A percentile compares a stretch with the other conserved stretches of the same genome.
Evolutionary conservation across 2,888 invertebrate species (phyloP).

Genomic region (Zhengitettix transpicula): DNA sequence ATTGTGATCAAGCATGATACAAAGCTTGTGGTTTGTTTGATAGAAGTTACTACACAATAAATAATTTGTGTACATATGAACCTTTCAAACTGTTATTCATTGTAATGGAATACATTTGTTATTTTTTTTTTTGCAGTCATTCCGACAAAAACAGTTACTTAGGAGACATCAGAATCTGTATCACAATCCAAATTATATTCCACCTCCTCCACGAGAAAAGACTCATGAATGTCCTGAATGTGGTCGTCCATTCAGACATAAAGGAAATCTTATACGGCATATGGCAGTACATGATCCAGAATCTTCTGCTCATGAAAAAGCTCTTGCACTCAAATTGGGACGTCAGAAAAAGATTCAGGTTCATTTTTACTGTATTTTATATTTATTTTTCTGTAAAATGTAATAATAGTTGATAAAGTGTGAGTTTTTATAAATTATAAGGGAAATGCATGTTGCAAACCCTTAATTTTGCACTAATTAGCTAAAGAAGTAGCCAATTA

Average conservation of each 20-base stretch:
- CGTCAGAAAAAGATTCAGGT: slow-evolving; percentile 58
- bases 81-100: too few species aligned
- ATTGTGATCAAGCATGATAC: too few species aligned
- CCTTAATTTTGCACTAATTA: too few species aligned
- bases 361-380: not conserved
- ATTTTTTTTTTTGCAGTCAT: slow-evolving; percentile 21
- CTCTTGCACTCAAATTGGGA: slow-evolving; percentile 59
- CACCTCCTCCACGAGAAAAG: slow-evolving; percentile 77
- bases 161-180: slow-evolving; percentile 82
- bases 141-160: slow-evolving; percentile 78
- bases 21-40: too few species aligned
- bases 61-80: too few species aligned
- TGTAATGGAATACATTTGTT: not conserved
- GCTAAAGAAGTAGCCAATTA: too few species aligned
- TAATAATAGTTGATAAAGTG: too few species aligned
- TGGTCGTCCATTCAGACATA: slow-evolving; percentile 45
- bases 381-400: not conserved
- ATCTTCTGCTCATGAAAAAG: slow-evolving; percentile 53
- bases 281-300: slow-evolving; percentile 84
- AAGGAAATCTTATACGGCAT: slow-evolving; percentile 83
- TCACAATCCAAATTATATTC: slow-evolving; percentile 78
- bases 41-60: too few species aligned
- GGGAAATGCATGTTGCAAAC: too few species aligned
- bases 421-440: too few species aligned
- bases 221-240: slow-evolving; percentile 72